Evolutionary conservation across 1,140 invertebrate species (phyloP), one percentile per base, ranked within the genome.

Genomic region (Doryteuthis pealeii): DNA sequence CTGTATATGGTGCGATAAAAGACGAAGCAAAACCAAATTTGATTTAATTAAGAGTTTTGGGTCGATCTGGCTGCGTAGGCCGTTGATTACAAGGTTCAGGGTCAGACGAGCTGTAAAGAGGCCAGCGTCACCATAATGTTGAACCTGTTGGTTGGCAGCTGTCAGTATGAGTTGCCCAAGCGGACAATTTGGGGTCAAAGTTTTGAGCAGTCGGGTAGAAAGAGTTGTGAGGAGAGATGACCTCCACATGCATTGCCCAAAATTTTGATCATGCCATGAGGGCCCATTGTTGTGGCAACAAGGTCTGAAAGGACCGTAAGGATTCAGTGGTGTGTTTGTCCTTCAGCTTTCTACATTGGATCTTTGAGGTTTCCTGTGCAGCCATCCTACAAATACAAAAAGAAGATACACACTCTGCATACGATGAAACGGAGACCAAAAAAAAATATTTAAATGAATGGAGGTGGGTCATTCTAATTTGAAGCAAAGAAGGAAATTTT

Each of bases 151-250:
- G 15, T 26, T 8, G 18, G 22, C n/a, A 22, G 66, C 66, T 33
- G 22, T 30, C 6, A 68, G 18, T 32, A 68, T 68, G 12, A 68
- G 66, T 68, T 30, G 5, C 2, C 6, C 22, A 26, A 68, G 30
- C 26, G 66, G 66, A 32, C 30, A 14, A 30, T 22, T 31, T 12
- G 66, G 32, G 18, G 22, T 26, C 66, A 68, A 30, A 31, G 32
- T 32, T 8, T 18, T 32, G 6, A 68, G 66, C 66, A 68, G 2
- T 32, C 66, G 22, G 10, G n/a, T 26, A 8, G 66, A 68, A 18
- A 30, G 30, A 22, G 26, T 68, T 8, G 66, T 68, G 22, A 68
- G 66, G 66, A 26, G 30, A 68, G 1, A 68, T 68, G 66, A 68
- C 66, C 66, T 2, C 66, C 66, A 32, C 66, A 68, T 5, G n/a